Evolutionary conservation across 2,888 invertebrate species (phyloP), one percentile per base, ranked within the genome.

Genomic region (Polymixis flavicincta): DNA sequence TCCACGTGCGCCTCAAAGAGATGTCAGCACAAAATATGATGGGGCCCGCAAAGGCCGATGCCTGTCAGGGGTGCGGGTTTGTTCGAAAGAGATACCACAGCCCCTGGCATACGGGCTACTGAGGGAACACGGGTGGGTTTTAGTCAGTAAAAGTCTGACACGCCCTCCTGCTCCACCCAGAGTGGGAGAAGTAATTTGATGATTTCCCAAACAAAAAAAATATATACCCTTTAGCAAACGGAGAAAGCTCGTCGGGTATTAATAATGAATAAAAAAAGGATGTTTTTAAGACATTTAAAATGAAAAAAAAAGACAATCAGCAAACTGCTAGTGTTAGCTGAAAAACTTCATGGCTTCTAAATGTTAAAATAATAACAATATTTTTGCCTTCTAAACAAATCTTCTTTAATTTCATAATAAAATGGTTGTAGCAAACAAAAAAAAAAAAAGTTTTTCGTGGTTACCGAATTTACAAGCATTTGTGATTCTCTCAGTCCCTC

Each of bases 401-500:
- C 0, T 50, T 2, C 0, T 50, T 50, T 14, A 2, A 9, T 25
- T 22, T 25, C 5, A 5, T 1, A 52, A 8, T 42, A 42, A 64
- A n/a, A 50, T 17, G 50, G 6, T 57, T 64, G 19, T 11, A 11
- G 14, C 8, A 0, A 42, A 50, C 5, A 0, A 42, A 50, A 74
- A n/a, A n/a, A n/a, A n/a, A n/a, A n/a, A 37, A 3, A 2, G 5
- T n/a, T 42, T 17, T n/a, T 59, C 14, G 1, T 25, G 9, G 1
- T 50, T 42, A 5, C n/a, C 0, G 2, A 57, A 28, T 57, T 28
- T 37, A 52, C 22, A 57, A 52, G 63, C 22, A 68, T 76, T 69
- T 25, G n/a, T 22, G 32, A 63, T 68, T 63, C n/a, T 37, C n/a
- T 75, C 32, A 17, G 60, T 25, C 42, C 17, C 61, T 61, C 50